Evolutionary conservation across 1,140 invertebrate species (phyloP).

Genomic region (Lordiphosa stackelbergi): DNA sequence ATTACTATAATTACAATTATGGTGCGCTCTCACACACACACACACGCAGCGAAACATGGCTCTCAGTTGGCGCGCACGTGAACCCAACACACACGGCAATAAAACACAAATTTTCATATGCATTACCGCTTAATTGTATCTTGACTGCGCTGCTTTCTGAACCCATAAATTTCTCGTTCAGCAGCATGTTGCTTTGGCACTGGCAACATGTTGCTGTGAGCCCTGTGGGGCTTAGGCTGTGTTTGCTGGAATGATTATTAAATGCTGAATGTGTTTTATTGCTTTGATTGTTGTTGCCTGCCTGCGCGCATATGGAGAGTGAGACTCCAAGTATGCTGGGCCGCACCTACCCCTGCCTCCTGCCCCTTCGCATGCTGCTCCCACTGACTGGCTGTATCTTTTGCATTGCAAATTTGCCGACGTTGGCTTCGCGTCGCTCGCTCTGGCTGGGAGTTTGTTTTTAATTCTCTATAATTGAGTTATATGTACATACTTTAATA

Average conservation of each 20-base stretch:
- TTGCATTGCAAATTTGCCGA: conserved; percentile 63
- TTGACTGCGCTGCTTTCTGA: conserved; percentile 35
- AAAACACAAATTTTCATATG: conserved; percentile 70
- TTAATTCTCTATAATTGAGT: conserved; percentile 73
- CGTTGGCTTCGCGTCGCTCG: conserved; percentile 29
- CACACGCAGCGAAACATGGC: conserved; percentile 9
- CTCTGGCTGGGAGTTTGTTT: conserved; percentile 62
- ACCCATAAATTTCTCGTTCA: conserved; percentile 49
- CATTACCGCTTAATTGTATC: conserved; percentile 70
- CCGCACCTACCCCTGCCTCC: background rate
- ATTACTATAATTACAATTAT: conserved; percentile 76
- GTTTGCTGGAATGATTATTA: conserved; percentile 52
- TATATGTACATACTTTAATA: conserved; percentile 73
- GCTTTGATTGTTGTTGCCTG: conserved; percentile 62
- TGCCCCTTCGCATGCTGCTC: no score
- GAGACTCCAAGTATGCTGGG: conserved; percentile 1
- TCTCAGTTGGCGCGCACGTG: conserved; percentile 54
- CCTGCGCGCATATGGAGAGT: conserved; percentile 16
- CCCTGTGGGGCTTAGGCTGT: conserved; percentile 22
- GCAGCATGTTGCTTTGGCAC: conserved; percentile 25
- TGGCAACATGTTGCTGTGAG: conserved; percentile 44
- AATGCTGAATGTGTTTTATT: conserved; percentile 73
- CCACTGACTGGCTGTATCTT: conserved; percentile 20
- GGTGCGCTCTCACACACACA: conserved; percentile 46
- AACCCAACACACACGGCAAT: conserved; percentile 67